Percentiles rank a stretch among this genome's conserved stretches.
Evolutionary conservation across 2,113 vertebrate species (phyloP).

Genomic region (Echinops telfairi): DNA sequence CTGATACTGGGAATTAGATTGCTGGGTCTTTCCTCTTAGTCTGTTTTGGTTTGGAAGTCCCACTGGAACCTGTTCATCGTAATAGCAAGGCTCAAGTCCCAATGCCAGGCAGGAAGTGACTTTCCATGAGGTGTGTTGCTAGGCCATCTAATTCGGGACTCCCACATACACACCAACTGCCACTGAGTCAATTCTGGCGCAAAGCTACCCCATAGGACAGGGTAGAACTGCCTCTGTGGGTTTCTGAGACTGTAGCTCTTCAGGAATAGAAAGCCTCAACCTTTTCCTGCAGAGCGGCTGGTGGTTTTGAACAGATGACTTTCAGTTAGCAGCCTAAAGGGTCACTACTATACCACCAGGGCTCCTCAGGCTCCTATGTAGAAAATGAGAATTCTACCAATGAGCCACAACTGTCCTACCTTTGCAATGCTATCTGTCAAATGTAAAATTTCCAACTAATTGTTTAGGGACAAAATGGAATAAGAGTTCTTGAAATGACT

Average conservation of each 20-base stretch:
- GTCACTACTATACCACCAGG: too few species aligned
- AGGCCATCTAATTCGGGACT: not conserved
- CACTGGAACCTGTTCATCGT: not conserved
- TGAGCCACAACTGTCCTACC: not conserved
- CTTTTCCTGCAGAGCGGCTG: too few species aligned
- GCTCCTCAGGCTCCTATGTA: too few species aligned
- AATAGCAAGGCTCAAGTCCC: not conserved
- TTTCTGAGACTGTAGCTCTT: too few species aligned
- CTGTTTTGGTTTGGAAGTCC: not conserved
- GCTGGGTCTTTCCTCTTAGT: not conserved
- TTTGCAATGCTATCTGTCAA: too few species aligned
- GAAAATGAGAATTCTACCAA: not conserved
- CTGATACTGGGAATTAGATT: not conserved
- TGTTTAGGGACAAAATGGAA: not conserved
- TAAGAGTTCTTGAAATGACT: conserved; percentile 1
- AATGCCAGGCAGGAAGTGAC: not conserved
- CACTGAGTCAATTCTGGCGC: too few species aligned
- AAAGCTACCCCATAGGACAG: too few species aligned
- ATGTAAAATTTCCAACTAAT: not conserved
- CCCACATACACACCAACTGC: too few species aligned
- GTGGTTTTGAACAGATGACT: too few species aligned
- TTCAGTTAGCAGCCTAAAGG: too few species aligned
- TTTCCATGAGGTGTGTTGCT: not conserved
- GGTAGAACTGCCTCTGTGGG: too few species aligned
- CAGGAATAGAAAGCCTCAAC: too few species aligned